Percentiles rank a stretch among this genome's conserved stretches.
phyloP scores from a whole-genome alignment of 2,888 invertebrate species.

The Drosophila longiperda region DNA sequence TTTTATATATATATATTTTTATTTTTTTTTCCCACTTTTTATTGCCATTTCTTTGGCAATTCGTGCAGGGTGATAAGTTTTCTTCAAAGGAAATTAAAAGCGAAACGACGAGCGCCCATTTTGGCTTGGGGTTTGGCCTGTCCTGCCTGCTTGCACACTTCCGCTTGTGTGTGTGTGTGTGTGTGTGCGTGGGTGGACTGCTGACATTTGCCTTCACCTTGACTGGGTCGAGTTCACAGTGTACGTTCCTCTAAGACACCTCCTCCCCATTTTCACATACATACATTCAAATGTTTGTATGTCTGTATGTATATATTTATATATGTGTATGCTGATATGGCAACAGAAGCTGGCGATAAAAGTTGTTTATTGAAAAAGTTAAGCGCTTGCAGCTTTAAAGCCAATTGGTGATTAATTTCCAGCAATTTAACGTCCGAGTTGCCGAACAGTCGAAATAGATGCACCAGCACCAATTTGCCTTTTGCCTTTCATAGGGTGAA shows the following conservation, averaged over 20 bases:
- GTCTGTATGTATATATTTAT: conserved; percentile 10
- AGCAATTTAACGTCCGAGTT: conserved; percentile 45
- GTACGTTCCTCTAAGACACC: conserved; percentile 1
- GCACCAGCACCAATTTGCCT: neutral
- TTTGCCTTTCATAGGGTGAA: neutral
- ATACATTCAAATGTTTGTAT: conserved; percentile 14
- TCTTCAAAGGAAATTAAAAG: conserved; percentile 71
- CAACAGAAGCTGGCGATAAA: conserved; percentile 58
- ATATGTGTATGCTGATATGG: conserved; percentile 38
- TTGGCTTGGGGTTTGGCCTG: conserved; percentile 10
- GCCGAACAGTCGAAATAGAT: conserved; percentile 9
- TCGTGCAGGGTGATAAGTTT: conserved; percentile 68
- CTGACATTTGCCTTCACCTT: conserved; percentile 70
- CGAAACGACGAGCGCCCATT: conserved; percentile 52
- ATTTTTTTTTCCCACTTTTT: conserved; percentile 26
- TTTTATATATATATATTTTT: neutral
- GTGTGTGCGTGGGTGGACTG: conserved; percentile 33
- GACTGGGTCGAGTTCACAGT: conserved; percentile 54
- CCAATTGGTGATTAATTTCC: conserved; percentile 59
- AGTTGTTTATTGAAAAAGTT: conserved; percentile 65
- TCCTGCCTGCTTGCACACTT: conserved; percentile 47
- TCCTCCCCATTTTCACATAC: neutral
- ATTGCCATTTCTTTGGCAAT: conserved; percentile 65
- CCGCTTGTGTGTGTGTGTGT: conserved; percentile 29
- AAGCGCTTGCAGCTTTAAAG: conserved; percentile 49